Base-by-base conservation (phyloP, 2,797 vertebrate species). In the Brachymystax lenok region DNA sequence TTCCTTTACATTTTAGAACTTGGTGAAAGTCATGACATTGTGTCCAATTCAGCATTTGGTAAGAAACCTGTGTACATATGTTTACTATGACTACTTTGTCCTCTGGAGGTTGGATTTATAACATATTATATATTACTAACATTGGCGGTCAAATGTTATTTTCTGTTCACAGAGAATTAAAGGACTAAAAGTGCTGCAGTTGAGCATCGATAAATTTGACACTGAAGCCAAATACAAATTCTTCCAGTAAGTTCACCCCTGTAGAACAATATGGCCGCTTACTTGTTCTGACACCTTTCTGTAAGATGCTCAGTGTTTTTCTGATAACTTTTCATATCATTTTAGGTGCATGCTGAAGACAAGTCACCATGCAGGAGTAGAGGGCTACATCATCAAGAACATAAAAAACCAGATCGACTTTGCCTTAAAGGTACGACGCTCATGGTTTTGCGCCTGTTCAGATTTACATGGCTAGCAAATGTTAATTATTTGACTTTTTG, bases 311-410 rank as follows among this genome's bases (percentile, higher is more conserved):
- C 28, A 52, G 21, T 71, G 51, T 35, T 30, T 5, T 64, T 13
- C 13, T 52, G 21, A 71, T 71, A n/a, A 27, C 35, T 69, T 84
- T 83, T 74, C n/a, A 46, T 13, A 12, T 46, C 40, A 86, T 94
- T 93, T 83, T 86, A 99, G 98, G 91, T 98, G 95, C 88, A 94
- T 95, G 89, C 83, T 99, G 88, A 97, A 95, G 92, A 96, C 93
- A 66, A 96, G 96, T 79, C 92, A 92, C 79, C 98, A 99, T 88
- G 95, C 98, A 5, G 98, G 98, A 68, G 95, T 99, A 14, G 95
- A 98, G 88, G 97, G 96, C 79, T 98, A 97, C 84, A 63, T 98
- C 88, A 96, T 99, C 92, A 97, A 98, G 85, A 99, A 98, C 83
- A 97, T 99, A 84, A 97, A 94, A 92, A 96, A 95, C 86, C 97